Base-by-base conservation (phyloP, 2,888 invertebrate genomes). In the Hydropsyche betteni region DNA sequence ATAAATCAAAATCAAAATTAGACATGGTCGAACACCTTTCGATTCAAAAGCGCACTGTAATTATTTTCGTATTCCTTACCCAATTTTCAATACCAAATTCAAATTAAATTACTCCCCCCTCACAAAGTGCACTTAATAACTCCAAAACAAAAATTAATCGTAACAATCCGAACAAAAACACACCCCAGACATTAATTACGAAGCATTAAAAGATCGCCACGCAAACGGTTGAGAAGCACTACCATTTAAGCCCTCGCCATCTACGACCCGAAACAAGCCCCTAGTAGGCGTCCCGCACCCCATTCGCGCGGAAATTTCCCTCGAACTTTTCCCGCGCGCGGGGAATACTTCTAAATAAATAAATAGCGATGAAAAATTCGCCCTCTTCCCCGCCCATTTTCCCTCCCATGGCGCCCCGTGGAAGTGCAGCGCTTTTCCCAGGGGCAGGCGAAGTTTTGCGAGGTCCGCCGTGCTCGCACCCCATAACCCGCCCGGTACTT, bases 341-440 rank as follows among this genome's bases (percentile, higher is more conserved):
- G 74, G 74, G 74, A 74, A 53, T 55, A 53, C 52, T 53, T 55
- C 55, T 74, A 74, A 74, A 74, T 74, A 74, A 74, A 69, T 74
- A 74, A 74, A 74, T 69, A 69, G 69, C 64, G 74, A 74, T 74
- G 74, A 74, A 74, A 74, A 74, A 74, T 69, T 74, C 68, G 6
- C 68, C 74, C 64, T 64, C 44, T 6, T 10, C 4, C 44, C 44
- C 44, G 44, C 7, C 10, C 10, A 8, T 44, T 44, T 10, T 44
- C 44, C 44, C 44, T 10, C 7, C 7, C 7, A 44, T 44, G 44
- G 44, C 6, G 24, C 24, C 24, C 24, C 74, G 68, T 36, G 74
- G 33, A 74, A 72, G 52, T 74, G 74, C 74, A 74, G 52, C 55
- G 12, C 64, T 6, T 44, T 10, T 44, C 44, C 44, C 44, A 58